Conservation (phyloP, 2,113 vertebrate species). For the Malurus elegans region DNA sequence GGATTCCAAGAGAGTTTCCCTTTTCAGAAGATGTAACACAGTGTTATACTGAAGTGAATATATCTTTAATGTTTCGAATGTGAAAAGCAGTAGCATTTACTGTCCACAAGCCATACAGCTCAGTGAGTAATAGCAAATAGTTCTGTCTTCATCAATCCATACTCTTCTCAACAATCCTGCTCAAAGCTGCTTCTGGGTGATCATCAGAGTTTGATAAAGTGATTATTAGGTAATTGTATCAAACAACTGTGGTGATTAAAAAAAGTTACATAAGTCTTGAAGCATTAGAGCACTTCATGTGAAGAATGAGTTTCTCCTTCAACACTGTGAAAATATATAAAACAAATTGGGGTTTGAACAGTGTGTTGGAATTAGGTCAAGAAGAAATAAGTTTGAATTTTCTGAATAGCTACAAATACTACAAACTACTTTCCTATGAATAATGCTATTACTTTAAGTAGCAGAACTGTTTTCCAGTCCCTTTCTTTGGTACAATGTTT, state of each 20-base stretch:
- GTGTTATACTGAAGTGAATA: conserved; percentile 7
- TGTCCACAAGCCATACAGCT: neutral
- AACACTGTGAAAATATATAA: conserved; percentile 57
- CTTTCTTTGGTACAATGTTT: neutral
- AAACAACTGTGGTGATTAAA: conserved; percentile 67
- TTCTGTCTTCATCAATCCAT: conserved; percentile 43
- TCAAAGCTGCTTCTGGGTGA: conserved; percentile 61
- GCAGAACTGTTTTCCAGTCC: neutral
- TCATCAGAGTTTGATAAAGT: conserved; percentile 68
- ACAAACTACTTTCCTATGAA: neutral
- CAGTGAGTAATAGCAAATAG: neutral
- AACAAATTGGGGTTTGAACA: conserved; percentile 16
- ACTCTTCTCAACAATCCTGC: conserved; percentile 46
- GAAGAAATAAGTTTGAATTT: conserved; percentile 30
- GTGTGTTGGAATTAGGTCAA: neutral
- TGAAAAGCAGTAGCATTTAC: conserved; percentile 14
- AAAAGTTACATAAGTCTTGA: conserved; percentile 58
- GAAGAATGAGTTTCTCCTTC: conserved; percentile 70
- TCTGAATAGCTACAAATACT: conserved; percentile 30
- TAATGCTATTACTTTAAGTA: neutral
- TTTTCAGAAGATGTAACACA: neutral
- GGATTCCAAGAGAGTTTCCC: neutral
- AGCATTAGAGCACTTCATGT: conserved; percentile 57
- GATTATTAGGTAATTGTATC: conserved; percentile 70
- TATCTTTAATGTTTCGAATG: neutral